Evolutionary conservation across 2,113 vertebrate genomes (phyloP).

Genomic region (Apus apus): DNA sequence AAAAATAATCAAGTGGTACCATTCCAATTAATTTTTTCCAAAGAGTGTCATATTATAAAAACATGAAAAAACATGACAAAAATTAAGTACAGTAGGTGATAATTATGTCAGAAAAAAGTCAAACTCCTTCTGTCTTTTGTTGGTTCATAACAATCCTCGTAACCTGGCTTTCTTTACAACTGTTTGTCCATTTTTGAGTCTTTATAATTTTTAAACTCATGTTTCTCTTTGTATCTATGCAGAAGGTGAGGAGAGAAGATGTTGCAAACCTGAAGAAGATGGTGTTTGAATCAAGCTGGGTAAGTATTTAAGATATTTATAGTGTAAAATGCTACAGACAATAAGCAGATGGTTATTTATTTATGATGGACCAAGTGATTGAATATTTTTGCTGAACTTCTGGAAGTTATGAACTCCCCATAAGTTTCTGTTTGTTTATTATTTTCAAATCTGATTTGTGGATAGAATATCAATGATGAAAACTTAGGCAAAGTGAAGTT

Average conservation of each 20-base stretch:
- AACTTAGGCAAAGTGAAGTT: background rate
- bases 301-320: background rate
- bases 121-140: background rate
- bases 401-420: background rate
- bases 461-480: background rate
- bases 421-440: background rate
- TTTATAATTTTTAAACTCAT: background rate
- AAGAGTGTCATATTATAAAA: background rate
- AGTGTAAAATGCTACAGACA: background rate
- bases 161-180: background rate
- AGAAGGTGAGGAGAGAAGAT: background rate
- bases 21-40: background rate
- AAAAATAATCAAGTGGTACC: background rate
- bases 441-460: background rate
- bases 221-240: background rate
- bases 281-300: background rate
- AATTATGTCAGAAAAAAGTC: background rate
- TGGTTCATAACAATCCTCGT: background rate
- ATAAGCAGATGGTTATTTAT: background rate
- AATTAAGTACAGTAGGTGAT: background rate
- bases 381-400: background rate
- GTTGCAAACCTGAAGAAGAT: background rate
- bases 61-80: background rate
- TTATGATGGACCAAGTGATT: background rate
- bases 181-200: background rate